These are phyloP conservation scores for Streptopelia turtur DNA, from an alignment of 2,797 vertebrate species.

Conservation along the genomic window DNA sequence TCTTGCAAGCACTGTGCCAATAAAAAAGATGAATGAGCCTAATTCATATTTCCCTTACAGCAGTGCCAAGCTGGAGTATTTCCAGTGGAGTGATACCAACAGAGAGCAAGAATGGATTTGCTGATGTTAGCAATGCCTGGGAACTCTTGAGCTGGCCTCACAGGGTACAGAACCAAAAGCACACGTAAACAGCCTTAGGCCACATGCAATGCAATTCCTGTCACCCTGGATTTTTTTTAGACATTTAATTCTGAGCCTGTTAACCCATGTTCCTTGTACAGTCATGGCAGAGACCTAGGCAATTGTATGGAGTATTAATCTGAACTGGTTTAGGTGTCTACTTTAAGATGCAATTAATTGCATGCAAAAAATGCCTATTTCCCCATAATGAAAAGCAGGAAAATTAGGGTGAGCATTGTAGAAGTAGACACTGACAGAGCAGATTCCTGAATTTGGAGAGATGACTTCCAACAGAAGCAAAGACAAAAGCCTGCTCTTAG, in stretches of 20 bases:
- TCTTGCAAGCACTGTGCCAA: not conserved
- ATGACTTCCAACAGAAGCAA: not conserved
- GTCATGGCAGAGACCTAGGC: not conserved
- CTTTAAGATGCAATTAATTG: not conserved
- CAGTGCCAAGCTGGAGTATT: conserved; percentile 45
- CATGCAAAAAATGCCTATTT: not conserved
- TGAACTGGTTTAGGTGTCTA: not conserved
- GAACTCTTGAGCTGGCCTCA: not conserved
- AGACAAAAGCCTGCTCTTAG: not conserved
- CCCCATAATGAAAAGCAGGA: not conserved
- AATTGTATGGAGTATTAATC: not conserved
- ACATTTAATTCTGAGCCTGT: not conserved
- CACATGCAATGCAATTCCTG: not conserved
- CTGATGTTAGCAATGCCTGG: conserved; percentile 55
- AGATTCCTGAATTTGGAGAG: not conserved
- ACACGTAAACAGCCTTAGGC: not conserved
- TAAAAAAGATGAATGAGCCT: conserved; percentile 15
- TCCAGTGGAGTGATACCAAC: conserved; percentile 49
- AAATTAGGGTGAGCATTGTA: not conserved
- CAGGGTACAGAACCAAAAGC: not conserved
- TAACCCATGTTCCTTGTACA: not conserved
- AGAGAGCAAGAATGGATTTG: conserved; percentile 44
- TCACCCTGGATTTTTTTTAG: not conserved
- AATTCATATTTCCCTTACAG: conserved; percentile 57
- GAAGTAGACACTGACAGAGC: not conserved